phyloP scores from a whole-genome alignment of 2,797 vertebrate species.

The Mastacembelus armatus region DNA sequence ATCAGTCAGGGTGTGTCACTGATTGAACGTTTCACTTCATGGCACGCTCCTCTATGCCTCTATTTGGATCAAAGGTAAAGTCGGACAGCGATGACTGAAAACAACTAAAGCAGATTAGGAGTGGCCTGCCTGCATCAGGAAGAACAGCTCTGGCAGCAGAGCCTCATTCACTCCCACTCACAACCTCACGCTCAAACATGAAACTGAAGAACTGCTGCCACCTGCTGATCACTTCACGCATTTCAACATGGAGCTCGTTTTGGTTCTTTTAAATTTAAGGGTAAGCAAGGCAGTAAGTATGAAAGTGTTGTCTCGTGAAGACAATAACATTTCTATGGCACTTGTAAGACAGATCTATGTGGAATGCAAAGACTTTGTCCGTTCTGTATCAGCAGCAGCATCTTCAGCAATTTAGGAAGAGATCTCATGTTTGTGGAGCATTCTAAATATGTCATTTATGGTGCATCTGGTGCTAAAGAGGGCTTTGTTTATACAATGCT shows the following conservation, averaged over 20 bases:
- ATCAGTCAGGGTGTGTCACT: background rate
- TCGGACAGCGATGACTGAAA: constrained; percentile 41
- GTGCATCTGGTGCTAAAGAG: no score
- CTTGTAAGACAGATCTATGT: background rate
- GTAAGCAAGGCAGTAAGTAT: background rate
- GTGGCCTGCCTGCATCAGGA: constrained; percentile 18
- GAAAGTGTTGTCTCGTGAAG: background rate
- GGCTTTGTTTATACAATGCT: background rate
- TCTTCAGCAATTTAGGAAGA: background rate
- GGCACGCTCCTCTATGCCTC: constrained; percentile 4
- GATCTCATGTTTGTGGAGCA: background rate
- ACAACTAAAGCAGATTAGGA: constrained; percentile 61
- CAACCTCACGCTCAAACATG: background rate
- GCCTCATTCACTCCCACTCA: background rate
- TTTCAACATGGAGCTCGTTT: background rate
- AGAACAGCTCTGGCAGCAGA: constrained; percentile 10
- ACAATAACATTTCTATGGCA: background rate
- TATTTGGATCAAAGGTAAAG: constrained; percentile 59
- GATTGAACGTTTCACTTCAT: background rate
- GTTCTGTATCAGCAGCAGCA: background rate
- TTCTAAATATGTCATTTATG: no score
- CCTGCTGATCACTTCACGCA: constrained; percentile 50
- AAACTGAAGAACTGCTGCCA: constrained; percentile 59
- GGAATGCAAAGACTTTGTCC: no score
- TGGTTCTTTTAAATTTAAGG: background rate